Evolutionary conservation across 2,113 vertebrate species (phyloP), one percentile per base, ranked within the genome.

Genomic region (Myrmecobius fasciatus): DNA sequence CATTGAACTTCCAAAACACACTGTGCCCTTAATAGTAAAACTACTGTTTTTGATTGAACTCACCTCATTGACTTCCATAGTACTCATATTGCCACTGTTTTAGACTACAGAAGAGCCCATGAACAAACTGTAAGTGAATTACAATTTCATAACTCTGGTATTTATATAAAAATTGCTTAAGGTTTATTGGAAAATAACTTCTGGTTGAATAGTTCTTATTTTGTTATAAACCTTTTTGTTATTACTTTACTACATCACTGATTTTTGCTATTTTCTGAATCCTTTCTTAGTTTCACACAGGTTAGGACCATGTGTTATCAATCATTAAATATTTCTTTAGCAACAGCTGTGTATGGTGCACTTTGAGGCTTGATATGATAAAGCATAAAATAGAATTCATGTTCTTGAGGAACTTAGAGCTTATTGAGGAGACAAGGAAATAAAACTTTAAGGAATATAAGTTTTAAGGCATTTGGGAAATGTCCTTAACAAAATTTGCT

Each of bases 61-160:
- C 46, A 28, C 7, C 0, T 83, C 36, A n/a, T 20, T 43, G 36
- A 83, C n/a, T 83, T 83, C n/a, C n/a, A 22, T 36, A 20, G 56
- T 89, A 48, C 0, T 10, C 28, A 0, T 2, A 5, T 43, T 14
- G 20, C 7, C 2, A 0, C 22, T 11, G 0, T 11, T 1, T 1
- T 20, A 88, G 22, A 20, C 51, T 10, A 2, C 2, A 0, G 20
- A 43, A 17, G 36, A 43, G 67, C n/a, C 43, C 22, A 83, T 83
- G 67, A 83, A n/a, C 17, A 83, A 83, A 83, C 36, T 43, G 67
- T 22, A 83, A 83, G 67, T 83, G 17, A 83, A 83, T 83, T 83
- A 20, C 6, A 83, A 20, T 43, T 83, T 51, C 67, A 43, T 43
- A 83, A 83, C 17, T 83, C 36, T 8, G 20, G 17, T 20, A 20